Base-by-base conservation (phyloP, 2,113 vertebrate genomes). In the Calypte anna region DNA sequence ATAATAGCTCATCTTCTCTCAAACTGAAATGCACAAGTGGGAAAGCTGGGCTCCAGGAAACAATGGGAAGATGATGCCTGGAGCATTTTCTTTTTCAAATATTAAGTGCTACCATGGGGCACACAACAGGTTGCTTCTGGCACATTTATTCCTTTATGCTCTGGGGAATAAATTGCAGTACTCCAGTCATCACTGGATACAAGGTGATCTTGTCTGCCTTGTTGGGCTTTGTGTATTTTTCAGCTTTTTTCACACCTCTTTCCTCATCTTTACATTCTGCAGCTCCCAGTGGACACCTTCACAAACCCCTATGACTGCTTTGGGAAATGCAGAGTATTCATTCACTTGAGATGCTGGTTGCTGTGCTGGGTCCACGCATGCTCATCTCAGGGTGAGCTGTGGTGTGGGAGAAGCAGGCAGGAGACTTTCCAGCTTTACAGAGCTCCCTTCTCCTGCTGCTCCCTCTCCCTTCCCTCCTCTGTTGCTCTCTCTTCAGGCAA, bases 21-120 rank as follows among this genome's bases (percentile, higher is more conserved):
- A 0, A 74, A 70, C 88, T 91, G 85, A 74, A 88, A 51, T 13
- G 44, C 74, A 40, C n/a, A 53, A 86, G 59, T 44, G 88, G 88
- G 88, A 86, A 96, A 48, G 72, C 86, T 1, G 50, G 51, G 81
- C 80, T 95, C 79, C 70, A 75, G 90, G 75, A 93, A 97, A 90
- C 82, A 80, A 93, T 68, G 85, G 94, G 88, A 95, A 76, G 64
- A 94, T 83, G 95, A 94, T 31, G 82, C 76, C 82, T 86, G 76
- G 96, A 85, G 63, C 79, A 27, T 80, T 94, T 94, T 91, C 85
- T 91, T 91, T 70, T 88, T 67, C 48, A 67, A 89, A 91, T 76
- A 92, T 44, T 77, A 74, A 91, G 61, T 15, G 44, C 82, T 72
- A 69, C 84, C 64, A 24, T 31, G 59, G 78, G 81, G 74, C 43